Conservation (phyloP, 2,888 invertebrate species). For the Temnothorax unifasciatus region DNA sequence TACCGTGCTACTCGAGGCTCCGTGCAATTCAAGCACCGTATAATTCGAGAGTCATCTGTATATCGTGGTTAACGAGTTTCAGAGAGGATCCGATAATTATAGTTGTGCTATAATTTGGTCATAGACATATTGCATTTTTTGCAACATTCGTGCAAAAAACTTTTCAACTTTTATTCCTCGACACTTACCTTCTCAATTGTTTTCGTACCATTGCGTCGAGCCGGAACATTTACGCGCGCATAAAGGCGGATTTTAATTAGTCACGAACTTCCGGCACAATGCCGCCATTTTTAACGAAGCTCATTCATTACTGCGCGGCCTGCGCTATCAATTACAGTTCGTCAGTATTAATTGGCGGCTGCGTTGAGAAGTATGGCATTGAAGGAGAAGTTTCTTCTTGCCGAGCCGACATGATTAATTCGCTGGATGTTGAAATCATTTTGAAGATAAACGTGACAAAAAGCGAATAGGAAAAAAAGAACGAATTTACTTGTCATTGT, state of each 20-base stretch:
- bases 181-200: constrained; percentile 18
- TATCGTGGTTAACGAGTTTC: neutral
- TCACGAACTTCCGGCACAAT: constrained; percentile 37
- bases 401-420: neutral
- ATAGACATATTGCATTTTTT: neutral
- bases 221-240: constrained; percentile 27
- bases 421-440: neutral
- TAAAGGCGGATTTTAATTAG: constrained; percentile 51
- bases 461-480: neutral
- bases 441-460: neutral
- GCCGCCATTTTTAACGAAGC: constrained; percentile 41
- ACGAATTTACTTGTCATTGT: neutral
- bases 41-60: too few species aligned
- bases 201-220: constrained; percentile 35
- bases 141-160: neutral
- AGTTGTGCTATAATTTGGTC: neutral
- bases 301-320: constrained; percentile 38
- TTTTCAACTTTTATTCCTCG: neutral
- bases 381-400: neutral
- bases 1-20: too few species aligned
- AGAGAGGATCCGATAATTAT: neutral
- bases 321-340: constrained; percentile 38
- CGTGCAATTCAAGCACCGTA: too few species aligned
- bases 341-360: constrained; percentile 32
- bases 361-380: neutral